phyloP scores from a whole-genome alignment of 2,888 invertebrate genomes.

The Eristalis pertinax region DNA sequence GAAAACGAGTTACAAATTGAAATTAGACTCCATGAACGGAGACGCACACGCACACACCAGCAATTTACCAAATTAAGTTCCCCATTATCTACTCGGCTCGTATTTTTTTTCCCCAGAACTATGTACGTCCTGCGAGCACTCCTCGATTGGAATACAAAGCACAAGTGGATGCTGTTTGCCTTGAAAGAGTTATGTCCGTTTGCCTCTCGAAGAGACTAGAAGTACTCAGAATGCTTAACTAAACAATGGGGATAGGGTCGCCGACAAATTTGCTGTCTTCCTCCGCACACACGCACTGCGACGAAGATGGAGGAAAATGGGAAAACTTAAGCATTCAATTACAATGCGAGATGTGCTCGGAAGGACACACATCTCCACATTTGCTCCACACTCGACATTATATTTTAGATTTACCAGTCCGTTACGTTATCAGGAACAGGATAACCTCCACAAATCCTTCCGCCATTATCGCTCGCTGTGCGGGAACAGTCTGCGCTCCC shows the following conservation, averaged over 20 bases:
- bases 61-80: slow-evolving; percentile 19
- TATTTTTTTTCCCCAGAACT: not conserved
- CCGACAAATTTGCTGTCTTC: slow-evolving; percentile 20
- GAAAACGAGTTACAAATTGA: not conserved
- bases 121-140: not conserved
- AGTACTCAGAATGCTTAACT: slow-evolving; percentile 18
- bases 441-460: slow-evolving; percentile 31
- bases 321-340: slow-evolving; percentile 51
- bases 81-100: slow-evolving; percentile 21
- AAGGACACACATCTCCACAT: slow-evolving; percentile 12
- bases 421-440: slow-evolving; percentile 28
- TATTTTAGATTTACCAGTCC: slow-evolving; percentile 42
- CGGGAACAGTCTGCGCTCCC: not conserved
- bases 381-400: slow-evolving; percentile 23
- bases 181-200: slow-evolving; percentile 28
- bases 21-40: not conserved
- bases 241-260: not conserved
- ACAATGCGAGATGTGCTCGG: slow-evolving; percentile 49
- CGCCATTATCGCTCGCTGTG: slow-evolving; percentile 24
- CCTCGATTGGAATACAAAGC: slow-evolving; percentile 14
- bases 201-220: not conserved
- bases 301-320: not conserved
- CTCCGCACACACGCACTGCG: not conserved
- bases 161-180: slow-evolving; percentile 13
- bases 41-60: not conserved